Evolutionary conservation across 2,797 vertebrate genomes (phyloP).

Genomic region (Tragopan temminckii): DNA sequence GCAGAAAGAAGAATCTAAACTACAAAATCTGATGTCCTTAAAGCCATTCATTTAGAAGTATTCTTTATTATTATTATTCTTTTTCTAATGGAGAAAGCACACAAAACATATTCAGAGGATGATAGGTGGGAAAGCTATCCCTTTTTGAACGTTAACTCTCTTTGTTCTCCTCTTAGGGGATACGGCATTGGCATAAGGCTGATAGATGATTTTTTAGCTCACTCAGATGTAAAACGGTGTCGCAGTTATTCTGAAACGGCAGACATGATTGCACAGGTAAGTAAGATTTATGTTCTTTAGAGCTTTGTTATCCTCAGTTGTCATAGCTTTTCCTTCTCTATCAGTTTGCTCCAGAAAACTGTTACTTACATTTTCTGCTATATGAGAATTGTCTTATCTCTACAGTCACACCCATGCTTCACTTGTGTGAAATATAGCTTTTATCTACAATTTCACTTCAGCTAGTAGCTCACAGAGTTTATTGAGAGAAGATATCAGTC

Average conservation of each 20-base stretch:
- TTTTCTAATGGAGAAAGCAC: background rate
- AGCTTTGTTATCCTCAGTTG: background rate
- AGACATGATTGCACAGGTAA: slow-evolving; percentile 86
- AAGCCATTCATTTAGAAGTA: background rate
- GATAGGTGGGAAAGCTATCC: background rate
- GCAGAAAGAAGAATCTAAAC: background rate
- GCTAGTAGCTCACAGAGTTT: background rate
- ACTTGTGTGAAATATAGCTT: background rate
- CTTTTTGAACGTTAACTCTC: background rate
- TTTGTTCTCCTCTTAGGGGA: slow-evolving; percentile 77
- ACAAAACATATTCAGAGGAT: background rate
- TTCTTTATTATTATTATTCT: background rate
- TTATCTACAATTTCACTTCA: background rate
- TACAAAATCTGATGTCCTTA: background rate
- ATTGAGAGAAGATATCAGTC: background rate
- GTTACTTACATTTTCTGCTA: background rate
- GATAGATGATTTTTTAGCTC: slow-evolving; percentile 85
- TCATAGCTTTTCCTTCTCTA: background rate
- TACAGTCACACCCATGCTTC: background rate
- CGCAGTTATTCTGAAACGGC: slow-evolving; percentile 83
- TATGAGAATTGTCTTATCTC: background rate
- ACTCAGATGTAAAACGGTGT: slow-evolving; percentile 81
- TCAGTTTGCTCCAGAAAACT: background rate
- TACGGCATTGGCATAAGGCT: slow-evolving; percentile 81
- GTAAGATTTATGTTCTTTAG: background rate